A percentile compares a stretch with the other conserved stretches of the same genome.
phyloP scores from a whole-genome alignment of 2,113 vertebrate genomes.

The Phylloscopus whistleri region DNA sequence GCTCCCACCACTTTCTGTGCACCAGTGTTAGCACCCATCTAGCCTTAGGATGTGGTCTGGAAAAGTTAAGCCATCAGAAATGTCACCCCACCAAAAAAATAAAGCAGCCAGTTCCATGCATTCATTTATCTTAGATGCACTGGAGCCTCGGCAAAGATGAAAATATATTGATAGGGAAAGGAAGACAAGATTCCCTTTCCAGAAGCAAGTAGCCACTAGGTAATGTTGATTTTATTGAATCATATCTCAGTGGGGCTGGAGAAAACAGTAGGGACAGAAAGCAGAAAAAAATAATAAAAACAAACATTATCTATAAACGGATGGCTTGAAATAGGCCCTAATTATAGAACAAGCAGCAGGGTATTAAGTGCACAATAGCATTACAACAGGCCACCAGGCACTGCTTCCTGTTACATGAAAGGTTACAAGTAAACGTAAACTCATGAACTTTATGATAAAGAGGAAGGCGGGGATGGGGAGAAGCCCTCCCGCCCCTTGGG shows the following conservation, averaged over 20 bases:
- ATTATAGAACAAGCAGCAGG: background rate
- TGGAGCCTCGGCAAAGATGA: background rate
- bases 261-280: background rate
- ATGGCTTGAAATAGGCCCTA: background rate
- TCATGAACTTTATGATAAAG: background rate
- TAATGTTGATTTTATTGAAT: background rate
- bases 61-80: background rate
- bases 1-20: background rate
- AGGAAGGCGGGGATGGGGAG: background rate
- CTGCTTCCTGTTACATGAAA: background rate
- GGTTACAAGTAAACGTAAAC: background rate
- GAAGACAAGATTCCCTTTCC: background rate
- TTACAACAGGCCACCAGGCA: background rate
- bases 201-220: background rate
- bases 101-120: background rate
- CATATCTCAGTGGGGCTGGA: background rate
- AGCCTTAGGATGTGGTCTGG: background rate
- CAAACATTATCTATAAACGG: background rate
- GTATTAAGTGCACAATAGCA: background rate
- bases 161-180: background rate
- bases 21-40: background rate
- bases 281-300: background rate
- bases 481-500: fast-evolving
- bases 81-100: background rate
- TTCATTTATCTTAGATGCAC: background rate